These are phyloP conservation scores for Staurois parvus DNA, from an alignment of 2,797 vertebrate genomes.

Conservation along the genomic window DNA sequence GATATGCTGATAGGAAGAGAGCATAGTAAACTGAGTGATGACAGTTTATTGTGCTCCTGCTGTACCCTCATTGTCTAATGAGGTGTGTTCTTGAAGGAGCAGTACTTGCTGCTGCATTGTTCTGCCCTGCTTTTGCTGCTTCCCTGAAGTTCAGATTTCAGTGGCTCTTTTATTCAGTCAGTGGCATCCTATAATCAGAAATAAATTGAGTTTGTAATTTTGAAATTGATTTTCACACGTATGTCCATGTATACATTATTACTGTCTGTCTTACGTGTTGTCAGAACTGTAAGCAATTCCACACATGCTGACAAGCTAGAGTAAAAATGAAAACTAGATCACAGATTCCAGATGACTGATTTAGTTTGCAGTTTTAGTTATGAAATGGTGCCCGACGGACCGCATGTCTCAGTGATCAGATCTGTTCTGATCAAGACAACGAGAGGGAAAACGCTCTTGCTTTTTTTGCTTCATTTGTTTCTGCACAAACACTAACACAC, in stretches of 20 bases:
- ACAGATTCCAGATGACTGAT: conserved; percentile 47
- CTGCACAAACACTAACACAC: conserved; percentile 53
- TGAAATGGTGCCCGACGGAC: conserved; percentile 56
- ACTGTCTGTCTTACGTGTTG: not conserved
- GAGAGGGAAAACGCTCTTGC: conserved; percentile 38
- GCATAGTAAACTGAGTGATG: too few relatives aligned
- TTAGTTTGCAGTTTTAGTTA: conserved; percentile 33
- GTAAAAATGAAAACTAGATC: conserved; percentile 32
- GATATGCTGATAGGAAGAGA: too few relatives aligned
- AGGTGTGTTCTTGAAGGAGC: not conserved
- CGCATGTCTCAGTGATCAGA: conserved; percentile 53
- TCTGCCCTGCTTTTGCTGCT: not conserved
- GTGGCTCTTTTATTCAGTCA: not conserved
- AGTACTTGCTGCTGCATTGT: not conserved
- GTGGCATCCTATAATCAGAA: not conserved
- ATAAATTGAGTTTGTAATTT: not conserved
- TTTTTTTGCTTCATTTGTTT: conserved; percentile 55
- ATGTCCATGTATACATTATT: not conserved
- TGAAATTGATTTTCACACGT: not conserved
- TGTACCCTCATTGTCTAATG: too few relatives aligned
- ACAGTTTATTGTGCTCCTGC: too few relatives aligned
- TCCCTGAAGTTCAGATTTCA: not conserved
- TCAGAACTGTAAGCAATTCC: not conserved
- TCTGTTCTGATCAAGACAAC: conserved; percentile 52
- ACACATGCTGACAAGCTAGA: not conserved